Percentiles rank a stretch among this genome's conserved stretches.
phyloP scores from a whole-genome alignment of 2,888 invertebrate species.

The Aethes cnicana region DNA sequence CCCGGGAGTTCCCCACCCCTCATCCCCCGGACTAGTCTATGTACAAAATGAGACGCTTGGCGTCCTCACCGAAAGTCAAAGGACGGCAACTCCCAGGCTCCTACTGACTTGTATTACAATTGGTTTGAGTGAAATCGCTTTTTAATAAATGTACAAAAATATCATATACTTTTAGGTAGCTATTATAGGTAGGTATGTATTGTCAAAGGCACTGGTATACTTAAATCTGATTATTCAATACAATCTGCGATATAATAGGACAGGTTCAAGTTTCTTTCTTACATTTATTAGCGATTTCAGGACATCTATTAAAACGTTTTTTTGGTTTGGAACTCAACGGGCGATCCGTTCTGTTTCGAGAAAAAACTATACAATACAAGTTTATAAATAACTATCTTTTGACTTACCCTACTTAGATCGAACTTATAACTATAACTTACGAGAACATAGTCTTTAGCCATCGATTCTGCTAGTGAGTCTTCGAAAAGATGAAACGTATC shows the following conservation, averaged over 20 bases:
- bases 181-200: conserved; percentile 79
- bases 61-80: conserved; percentile 18
- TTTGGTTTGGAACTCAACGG: conserved; percentile 75
- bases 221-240: conserved; percentile 60
- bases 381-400: conserved; percentile 78
- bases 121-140: conserved; percentile 57
- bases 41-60: conserved; percentile 27
- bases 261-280: conserved; percentile 44
- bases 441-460: conserved; percentile 78
- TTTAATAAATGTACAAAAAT: conserved; percentile 77
- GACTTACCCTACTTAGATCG: conserved; percentile 70
- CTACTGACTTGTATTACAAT: conserved; percentile 40
- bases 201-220: conserved; percentile 79
- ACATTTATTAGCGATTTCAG: conserved; percentile 57
- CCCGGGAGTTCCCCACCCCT: conserved; percentile 41
- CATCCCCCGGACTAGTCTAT: conserved; percentile 33
- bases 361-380: conserved; percentile 67
- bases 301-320: conserved; percentile 53
- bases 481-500: conserved; percentile 82
- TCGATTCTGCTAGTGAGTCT: conserved; percentile 77
- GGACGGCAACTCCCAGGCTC: conserved; percentile 5
- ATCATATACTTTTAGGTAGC: conserved; percentile 60
- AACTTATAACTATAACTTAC: conserved; percentile 66
- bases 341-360: conserved; percentile 62
- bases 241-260: conserved; percentile 51